Evolutionary conservation across 2,888 invertebrate genomes (phyloP).

Genomic region (Clusia tigrina): DNA sequence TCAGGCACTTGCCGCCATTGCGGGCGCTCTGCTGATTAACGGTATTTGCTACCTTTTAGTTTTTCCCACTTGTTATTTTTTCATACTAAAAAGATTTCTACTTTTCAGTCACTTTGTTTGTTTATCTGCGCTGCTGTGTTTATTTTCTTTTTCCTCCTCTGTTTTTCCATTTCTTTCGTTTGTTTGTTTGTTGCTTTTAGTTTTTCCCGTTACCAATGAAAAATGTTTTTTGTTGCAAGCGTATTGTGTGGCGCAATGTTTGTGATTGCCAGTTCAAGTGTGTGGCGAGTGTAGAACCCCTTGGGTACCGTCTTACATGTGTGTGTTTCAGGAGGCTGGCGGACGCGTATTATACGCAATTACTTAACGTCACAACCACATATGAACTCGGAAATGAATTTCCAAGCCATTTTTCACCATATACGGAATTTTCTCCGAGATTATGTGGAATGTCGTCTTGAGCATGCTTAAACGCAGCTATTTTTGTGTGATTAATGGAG

Average conservation of each 20-base stretch:
- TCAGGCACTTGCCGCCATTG: not conserved
- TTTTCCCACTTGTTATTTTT: not conserved
- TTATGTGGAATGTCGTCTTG: not conserved
- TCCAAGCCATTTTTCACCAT: not conserved
- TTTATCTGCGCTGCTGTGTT: not conserved
- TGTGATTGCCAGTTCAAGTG: too few relatives aligned
- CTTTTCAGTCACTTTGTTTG: not conserved
- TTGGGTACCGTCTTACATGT: not conserved
- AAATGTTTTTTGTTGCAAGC: not conserved
- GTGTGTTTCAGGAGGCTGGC: not conserved
- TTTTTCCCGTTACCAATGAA: not conserved
- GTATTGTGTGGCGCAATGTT: too few relatives aligned
- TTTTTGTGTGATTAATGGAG: not conserved
- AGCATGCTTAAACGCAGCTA: not conserved
- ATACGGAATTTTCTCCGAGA: not conserved
- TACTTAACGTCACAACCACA: conserved; percentile 5
- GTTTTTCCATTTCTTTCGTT: too few relatives aligned
- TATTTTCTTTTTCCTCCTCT: too few relatives aligned
- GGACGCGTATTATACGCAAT: not conserved
- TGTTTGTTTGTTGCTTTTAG: too few relatives aligned
- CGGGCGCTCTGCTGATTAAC: not conserved
- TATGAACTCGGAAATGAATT: not conserved
- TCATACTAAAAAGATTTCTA: not conserved
- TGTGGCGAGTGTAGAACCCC: not conserved
- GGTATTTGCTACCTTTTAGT: not conserved